phyloP scores from a whole-genome alignment of 2,113 vertebrate genomes.

The Lipotes vexillifer region DNA sequence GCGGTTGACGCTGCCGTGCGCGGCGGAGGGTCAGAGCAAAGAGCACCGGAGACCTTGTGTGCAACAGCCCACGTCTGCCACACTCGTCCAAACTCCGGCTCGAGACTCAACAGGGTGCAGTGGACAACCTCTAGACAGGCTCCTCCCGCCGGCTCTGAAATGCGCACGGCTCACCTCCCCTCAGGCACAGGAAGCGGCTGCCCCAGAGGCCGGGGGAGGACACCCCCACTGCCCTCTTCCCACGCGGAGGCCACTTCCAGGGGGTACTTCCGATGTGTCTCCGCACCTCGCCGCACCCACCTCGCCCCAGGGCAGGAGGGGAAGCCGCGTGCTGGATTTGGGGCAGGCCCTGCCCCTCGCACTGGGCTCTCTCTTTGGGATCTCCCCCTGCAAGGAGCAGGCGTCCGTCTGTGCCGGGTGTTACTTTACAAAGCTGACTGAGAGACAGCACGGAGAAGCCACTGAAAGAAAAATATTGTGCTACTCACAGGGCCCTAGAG shows the following conservation, averaged over 20 bases:
- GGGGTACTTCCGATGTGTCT: background rate
- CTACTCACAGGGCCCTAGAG: background rate
- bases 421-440: background rate
- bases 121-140: too few relatives aligned
- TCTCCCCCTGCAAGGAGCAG: background rate
- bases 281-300: background rate
- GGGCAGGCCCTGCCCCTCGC: background rate
- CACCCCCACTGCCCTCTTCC: background rate
- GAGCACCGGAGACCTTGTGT: rapidly evolving
- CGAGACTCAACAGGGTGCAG: rapidly evolving
- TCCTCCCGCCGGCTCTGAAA: background rate
- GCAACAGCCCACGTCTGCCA: rapidly evolving
- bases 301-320: background rate
- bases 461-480: background rate
- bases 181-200: rapidly evolving
- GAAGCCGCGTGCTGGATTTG: rapidly evolving
- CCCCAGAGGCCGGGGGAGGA: rapidly evolving
- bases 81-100: rapidly evolving
- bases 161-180: background rate
- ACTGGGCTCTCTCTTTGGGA: background rate
- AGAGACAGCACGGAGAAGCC: background rate
- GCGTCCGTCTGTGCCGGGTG: background rate
- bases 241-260: rapidly evolving
- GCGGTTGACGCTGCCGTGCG: rapidly evolving
- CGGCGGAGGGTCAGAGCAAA: background rate